These are phyloP conservation scores for Drosophila leontia DNA, from an alignment of 1,140 invertebrate genomes.

Conservation along the genomic window DNA sequence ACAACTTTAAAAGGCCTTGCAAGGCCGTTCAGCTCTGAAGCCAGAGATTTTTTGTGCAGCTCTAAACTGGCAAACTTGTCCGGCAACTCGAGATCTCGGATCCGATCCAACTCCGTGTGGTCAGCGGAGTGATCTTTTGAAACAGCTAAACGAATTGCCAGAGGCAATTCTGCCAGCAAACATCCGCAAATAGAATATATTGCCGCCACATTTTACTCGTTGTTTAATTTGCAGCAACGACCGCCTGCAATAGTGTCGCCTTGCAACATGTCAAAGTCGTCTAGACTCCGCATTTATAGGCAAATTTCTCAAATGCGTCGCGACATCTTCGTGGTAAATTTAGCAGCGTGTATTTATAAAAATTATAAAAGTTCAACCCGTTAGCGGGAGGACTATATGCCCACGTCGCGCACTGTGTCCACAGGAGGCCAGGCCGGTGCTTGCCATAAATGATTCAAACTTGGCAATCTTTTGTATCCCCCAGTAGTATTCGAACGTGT, in stretches of 20 bases:
- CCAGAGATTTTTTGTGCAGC: constrained; percentile 46
- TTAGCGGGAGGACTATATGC: constrained; percentile 33
- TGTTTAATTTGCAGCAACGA: constrained; percentile 27
- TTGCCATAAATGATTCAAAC: constrained; percentile 39
- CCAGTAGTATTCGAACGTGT: constrained; percentile 27
- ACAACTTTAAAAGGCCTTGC: constrained; percentile 83
- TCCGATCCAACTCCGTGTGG: constrained; percentile 22
- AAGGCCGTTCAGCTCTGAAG: constrained; percentile 70
- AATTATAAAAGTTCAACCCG: constrained; percentile 62
- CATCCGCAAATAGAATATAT: constrained; percentile 59
- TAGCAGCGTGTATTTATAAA: constrained; percentile 70
- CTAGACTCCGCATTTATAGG: constrained; percentile 65
- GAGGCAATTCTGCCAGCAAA: constrained; percentile 9
- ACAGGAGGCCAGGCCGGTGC: not conserved
- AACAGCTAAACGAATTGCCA: constrained; percentile 14
- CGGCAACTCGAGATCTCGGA: constrained; percentile 17
- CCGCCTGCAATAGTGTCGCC: constrained; percentile 45
- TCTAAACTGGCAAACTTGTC: constrained; percentile 41
- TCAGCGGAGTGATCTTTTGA: constrained; percentile 41
- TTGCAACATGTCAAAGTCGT: constrained; percentile 66
- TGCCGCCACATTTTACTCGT: constrained; percentile 22
- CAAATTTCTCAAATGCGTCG: constrained; percentile 70
- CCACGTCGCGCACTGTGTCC: constrained; percentile 40
- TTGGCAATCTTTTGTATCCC: constrained; percentile 42
- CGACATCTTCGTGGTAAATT: constrained; percentile 71